These are phyloP conservation scores for Dryadula phaetusa DNA, from an alignment of 2,888 invertebrate species.

Conservation along the genomic window DNA sequence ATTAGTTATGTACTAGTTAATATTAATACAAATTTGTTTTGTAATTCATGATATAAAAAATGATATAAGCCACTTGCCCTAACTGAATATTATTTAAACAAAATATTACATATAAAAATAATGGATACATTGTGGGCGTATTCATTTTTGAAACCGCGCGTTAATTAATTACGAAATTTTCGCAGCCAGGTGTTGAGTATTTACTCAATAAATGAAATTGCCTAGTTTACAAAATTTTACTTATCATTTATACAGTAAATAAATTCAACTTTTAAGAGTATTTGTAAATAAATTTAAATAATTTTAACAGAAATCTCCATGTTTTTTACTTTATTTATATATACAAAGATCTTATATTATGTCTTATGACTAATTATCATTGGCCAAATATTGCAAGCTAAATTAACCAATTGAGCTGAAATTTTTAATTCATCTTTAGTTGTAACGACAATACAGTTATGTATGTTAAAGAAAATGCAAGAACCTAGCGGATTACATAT, in stretches of 20 bases:
- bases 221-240: constrained; percentile 3
- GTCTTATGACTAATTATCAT: too few species aligned
- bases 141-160: background rate
- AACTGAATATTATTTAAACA: background rate
- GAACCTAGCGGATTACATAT: too few species aligned
- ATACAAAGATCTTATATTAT: too few species aligned
- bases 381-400: too few species aligned
- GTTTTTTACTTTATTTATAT: too few species aligned
- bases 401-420: too few species aligned
- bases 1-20: background rate
- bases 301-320: too few species aligned
- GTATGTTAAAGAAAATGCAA: too few species aligned
- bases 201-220: constrained; percentile 8
- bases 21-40: background rate
- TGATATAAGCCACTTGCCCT: background rate
- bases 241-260: background rate
- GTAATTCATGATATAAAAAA: background rate
- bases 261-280: background rate
- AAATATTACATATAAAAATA: background rate
- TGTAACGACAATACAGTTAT: too few species aligned
- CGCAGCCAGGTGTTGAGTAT: constrained; percentile 5
- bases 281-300: background rate
- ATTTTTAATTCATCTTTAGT: too few species aligned
- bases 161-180: constrained; percentile 16
- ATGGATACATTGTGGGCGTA: background rate